phyloP scores from a whole-genome alignment of 2,888 invertebrate genomes.

The Plagodis pulveraria region DNA sequence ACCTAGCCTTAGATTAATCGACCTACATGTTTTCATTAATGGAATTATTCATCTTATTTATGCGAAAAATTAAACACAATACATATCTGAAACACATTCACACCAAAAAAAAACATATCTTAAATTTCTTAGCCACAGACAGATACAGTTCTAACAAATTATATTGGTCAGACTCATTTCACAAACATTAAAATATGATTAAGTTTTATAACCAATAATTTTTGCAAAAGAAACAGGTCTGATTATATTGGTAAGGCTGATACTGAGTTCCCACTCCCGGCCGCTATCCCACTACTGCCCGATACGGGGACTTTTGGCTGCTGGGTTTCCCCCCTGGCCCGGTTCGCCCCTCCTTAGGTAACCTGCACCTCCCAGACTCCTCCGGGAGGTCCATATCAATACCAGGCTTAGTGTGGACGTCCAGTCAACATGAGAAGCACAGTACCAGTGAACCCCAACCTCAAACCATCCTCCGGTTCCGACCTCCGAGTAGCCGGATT shows the following conservation, averaged over 20 bases:
- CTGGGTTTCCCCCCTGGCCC: conserved; percentile 99
- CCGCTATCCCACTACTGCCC: conserved; percentile 99
- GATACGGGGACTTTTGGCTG: conserved; percentile 99
- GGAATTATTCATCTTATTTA: too few species aligned
- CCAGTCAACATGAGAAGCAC: conserved; percentile 89
- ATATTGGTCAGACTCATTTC: too few species aligned
- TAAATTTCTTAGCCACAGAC: too few species aligned
- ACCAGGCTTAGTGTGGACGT: conserved; percentile 98
- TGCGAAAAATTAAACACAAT: too few species aligned
- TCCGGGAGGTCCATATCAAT: conserved; percentile 97
- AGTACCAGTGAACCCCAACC: conserved; percentile 80
- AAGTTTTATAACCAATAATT: too few species aligned
- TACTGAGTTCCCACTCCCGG: conserved; percentile 96
- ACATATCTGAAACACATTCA: too few species aligned
- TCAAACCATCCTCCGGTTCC: conserved; percentile 96
- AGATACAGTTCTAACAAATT: too few species aligned
- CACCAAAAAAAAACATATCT: too few species aligned
- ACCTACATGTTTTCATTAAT: too few species aligned
- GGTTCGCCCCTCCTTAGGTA: conserved; percentile 98
- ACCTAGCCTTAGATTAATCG: too few species aligned
- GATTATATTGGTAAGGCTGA: conserved; percentile 90
- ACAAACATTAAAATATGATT: too few species aligned
- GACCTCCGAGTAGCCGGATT: conserved; percentile 99
- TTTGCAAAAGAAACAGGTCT: conserved; percentile 78
- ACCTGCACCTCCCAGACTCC: conserved; percentile 91